Evolutionary conservation across 1,140 invertebrate species (phyloP), one percentile per base, ranked within the genome.

Genomic region (Zaprionus capensis): DNA sequence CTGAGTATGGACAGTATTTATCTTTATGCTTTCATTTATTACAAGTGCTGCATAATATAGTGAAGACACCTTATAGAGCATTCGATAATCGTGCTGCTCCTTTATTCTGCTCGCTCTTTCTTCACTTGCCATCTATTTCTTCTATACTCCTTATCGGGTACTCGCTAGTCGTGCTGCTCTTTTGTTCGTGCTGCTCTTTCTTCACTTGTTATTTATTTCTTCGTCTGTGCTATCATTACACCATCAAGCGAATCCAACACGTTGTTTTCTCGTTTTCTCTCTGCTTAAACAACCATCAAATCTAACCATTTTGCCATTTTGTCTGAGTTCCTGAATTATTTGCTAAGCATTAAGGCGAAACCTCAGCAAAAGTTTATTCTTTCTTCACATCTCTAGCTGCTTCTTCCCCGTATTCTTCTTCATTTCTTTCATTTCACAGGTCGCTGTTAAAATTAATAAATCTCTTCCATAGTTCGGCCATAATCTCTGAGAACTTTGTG

Each of bases 381-480:
- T 65, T 55, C 62, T 38, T 57, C 28, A 34, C 31, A 59, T 14
- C 14, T 41, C 34, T 15, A n/a, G 5, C 38, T 71, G 66, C 76
- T 51, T 44, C 59, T 38, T 62, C 34, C 38, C n/a, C 62, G 17
- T 28, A 38, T 68, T 56, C 34, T 70, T 51, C n/a, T 51, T 14
- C 20, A 51, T 24, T 28, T 61, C 58, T 59, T 41, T 66, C 41
- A 72, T 65, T 90, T 90, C 79, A 68, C 81, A 85, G 81, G 57
- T 65, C 70, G 85, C 57, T 88, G 85, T 80, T 85, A 84, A 74
- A 57, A 81, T 81, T 81, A 80, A 88, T 79, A 90, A 84, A 90
- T 88, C 61, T 73, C 44, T 51, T 77, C 53, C 59, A 15, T n/a
- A 20, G 24, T 26, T n/a, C 24, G 12, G 7, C 9, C 12, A 4